Evolutionary conservation across 2,888 invertebrate genomes (phyloP).

Genomic region (Lithodes maja): DNA sequence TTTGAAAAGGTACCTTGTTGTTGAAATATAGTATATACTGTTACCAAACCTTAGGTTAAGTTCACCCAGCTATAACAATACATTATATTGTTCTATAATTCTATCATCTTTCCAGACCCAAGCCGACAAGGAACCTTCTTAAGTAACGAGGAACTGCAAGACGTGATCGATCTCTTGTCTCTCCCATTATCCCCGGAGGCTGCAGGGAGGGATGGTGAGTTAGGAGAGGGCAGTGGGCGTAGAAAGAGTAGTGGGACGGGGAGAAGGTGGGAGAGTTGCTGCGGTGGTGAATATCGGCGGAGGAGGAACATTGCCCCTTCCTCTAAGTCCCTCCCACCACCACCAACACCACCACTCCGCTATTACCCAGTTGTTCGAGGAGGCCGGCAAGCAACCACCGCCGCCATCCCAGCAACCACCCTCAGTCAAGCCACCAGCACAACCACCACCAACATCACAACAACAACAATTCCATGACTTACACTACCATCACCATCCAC

Average conservation of each 20-base stretch:
- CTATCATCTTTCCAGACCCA: slow-evolving; percentile 43
- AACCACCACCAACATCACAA: background rate
- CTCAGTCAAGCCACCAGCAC: background rate
- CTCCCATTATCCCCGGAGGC: slow-evolving; percentile 40
- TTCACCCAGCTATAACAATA: too few relatives aligned
- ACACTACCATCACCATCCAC: background rate
- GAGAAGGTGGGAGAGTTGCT: background rate
- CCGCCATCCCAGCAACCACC: slow-evolving; percentile 28
- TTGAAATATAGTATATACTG: too few relatives aligned
- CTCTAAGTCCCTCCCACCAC: slow-evolving; percentile 41
- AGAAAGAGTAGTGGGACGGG: slow-evolving; percentile 1
- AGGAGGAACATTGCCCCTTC: slow-evolving; percentile 33
- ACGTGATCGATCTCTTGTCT: slow-evolving; percentile 63
- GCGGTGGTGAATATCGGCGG: background rate
- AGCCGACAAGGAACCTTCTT: slow-evolving; percentile 51
- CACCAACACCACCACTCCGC: slow-evolving; percentile 36
- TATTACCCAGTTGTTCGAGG: slow-evolving; percentile 58
- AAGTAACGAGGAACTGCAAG: slow-evolving; percentile 64
- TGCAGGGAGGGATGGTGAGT: slow-evolving; percentile 19
- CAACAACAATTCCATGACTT: background rate
- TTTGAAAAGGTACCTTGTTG: too few relatives aligned
- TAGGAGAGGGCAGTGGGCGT: slow-evolving; percentile 21
- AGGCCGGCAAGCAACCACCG: slow-evolving; percentile 55
- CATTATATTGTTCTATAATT: too few relatives aligned
- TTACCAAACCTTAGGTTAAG: too few relatives aligned